phyloP scores from a whole-genome alignment of 2,888 invertebrate species.

The Spisula solida region DNA sequence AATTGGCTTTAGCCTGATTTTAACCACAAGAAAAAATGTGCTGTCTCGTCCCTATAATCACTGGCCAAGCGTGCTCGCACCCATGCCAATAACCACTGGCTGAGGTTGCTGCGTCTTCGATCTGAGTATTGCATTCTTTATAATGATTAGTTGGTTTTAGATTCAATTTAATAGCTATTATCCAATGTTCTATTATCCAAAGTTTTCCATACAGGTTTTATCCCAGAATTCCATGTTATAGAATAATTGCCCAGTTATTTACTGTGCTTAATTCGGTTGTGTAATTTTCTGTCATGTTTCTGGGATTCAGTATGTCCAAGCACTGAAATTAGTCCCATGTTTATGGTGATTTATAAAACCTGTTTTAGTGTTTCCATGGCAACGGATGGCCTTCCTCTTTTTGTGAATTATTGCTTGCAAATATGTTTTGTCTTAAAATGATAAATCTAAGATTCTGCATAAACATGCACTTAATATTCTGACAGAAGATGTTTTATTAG shows the following conservation, averaged over 20 bases:
- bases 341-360: conserved; percentile 18
- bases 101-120: too few relatives aligned
- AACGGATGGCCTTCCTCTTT: conserved; percentile 14
- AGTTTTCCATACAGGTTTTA: neutral
- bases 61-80: too few relatives aligned
- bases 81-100: too few relatives aligned
- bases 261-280: neutral
- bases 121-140: too few relatives aligned
- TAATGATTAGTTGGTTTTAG: neutral
- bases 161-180: neutral
- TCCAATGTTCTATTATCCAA: too few relatives aligned
- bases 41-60: too few relatives aligned
- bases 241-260: neutral
- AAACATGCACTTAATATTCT: conserved; percentile 25
- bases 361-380: conserved; percentile 7
- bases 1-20: too few relatives aligned
- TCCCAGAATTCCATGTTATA: neutral
- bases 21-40: too few relatives aligned
- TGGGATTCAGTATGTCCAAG: neutral
- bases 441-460: conserved; percentile 21
- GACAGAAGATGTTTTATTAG: conserved; percentile 12
- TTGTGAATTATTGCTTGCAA: neutral
- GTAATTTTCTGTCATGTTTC: conserved; percentile 3
- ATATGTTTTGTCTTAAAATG: conserved; percentile 29
- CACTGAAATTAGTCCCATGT: conserved; percentile 14